Evolutionary conservation across 1,140 invertebrate genomes (phyloP).

Genomic region (Aradophagus sp.): DNA sequence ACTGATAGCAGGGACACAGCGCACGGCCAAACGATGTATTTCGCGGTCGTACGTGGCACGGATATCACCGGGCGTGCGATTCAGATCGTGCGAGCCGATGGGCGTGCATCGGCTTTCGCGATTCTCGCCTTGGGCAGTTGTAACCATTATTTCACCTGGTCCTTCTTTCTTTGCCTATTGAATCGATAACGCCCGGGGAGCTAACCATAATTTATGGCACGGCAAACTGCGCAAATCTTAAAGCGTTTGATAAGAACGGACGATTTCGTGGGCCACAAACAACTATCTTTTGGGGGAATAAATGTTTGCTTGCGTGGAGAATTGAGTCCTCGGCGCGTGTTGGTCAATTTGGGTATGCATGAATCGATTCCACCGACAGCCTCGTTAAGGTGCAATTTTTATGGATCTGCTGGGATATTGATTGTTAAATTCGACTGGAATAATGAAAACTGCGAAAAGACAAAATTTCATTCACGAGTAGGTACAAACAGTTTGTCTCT

Average conservation of each 20-base stretch:
- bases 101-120: conserved; percentile 62
- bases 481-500: too few relatives aligned
- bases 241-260: conserved; percentile 68
- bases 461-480: too few relatives aligned
- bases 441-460: too few relatives aligned
- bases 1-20: too few relatives aligned
- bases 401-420: conserved; percentile 3
- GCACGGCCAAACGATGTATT: too few relatives aligned
- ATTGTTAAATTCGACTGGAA: conserved; percentile 26
- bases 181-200: conserved; percentile 63
- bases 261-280: conserved; percentile 60
- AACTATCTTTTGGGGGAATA: conserved; percentile 45
- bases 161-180: conserved; percentile 66
- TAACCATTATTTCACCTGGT: conserved; percentile 62
- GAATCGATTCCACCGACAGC: neutral
- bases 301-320: conserved; percentile 24
- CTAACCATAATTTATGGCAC: conserved; percentile 65
- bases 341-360: neutral
- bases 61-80: too few relatives aligned
- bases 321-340: conserved; percentile 17
- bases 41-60: too few relatives aligned
- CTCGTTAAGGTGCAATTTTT: conserved; percentile 14
- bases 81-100: conserved; percentile 50
- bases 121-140: conserved; percentile 57
- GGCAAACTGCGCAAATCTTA: conserved; percentile 66